Evolutionary conservation across 2,888 invertebrate genomes (phyloP).

Genomic region (Lithophane leautieri): DNA sequence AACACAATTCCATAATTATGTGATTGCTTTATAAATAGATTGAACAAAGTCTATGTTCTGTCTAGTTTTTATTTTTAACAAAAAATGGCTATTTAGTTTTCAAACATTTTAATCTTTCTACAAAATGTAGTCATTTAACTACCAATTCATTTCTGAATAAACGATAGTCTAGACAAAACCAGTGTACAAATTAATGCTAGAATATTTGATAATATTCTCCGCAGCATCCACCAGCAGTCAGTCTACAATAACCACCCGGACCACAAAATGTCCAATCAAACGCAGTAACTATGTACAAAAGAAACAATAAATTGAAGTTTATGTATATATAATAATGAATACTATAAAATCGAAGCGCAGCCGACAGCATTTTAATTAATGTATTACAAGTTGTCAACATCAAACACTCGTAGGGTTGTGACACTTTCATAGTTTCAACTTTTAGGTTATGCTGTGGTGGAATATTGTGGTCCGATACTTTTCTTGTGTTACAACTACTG

Average conservation of each 20-base stretch:
- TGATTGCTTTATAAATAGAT: not conserved
- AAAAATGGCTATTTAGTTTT: not conserved
- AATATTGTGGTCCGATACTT: not conserved
- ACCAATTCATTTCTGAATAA: not conserved
- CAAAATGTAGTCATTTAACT: not conserved
- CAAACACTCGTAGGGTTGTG: slow-evolving; percentile 58
- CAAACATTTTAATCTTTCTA: not conserved
- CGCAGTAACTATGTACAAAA: slow-evolving; percentile 21
- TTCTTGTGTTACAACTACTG: not conserved
- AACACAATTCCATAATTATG: not conserved
- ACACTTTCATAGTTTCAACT: not conserved
- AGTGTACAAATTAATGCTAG: not conserved
- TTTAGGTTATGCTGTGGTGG: not conserved
- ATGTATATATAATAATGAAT: slow-evolving; percentile 32
- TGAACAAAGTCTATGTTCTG: not conserved
- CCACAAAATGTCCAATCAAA: slow-evolving; percentile 30
- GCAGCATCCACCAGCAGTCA: not conserved
- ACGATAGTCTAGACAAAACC: not conserved
- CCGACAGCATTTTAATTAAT: slow-evolving; percentile 69
- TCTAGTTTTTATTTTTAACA: not conserved
- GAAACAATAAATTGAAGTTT: slow-evolving; percentile 24
- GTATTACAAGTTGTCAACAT: slow-evolving; percentile 66
- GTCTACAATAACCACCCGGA: not conserved
- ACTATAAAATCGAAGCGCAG: slow-evolving; percentile 56
- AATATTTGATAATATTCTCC: not conserved